phyloP scores from a whole-genome alignment of 1,140 invertebrate species.

The Diorhabda elongata region DNA sequence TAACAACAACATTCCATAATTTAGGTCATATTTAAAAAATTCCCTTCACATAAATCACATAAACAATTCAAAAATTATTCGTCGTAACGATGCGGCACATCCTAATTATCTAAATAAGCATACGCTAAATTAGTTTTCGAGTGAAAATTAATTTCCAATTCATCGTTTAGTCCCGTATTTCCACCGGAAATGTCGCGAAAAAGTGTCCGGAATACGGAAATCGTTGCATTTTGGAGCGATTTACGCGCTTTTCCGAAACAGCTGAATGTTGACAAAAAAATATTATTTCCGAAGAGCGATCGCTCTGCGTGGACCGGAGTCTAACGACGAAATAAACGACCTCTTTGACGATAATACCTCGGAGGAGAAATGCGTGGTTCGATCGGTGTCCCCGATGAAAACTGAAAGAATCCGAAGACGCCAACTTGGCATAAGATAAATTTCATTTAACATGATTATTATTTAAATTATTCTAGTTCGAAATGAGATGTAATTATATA shows the following conservation, averaged over 20 bases:
- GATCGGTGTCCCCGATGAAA: too few species aligned
- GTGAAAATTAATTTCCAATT: too few species aligned
- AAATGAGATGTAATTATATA: too few species aligned
- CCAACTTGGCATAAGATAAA: too few species aligned
- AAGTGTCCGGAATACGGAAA: background rate
- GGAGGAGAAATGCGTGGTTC: background rate
- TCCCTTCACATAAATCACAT: background rate
- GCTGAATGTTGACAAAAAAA: background rate
- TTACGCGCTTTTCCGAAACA: constrained; percentile 1
- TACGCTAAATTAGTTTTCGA: too few species aligned
- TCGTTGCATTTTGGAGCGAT: background rate
- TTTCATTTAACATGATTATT: too few species aligned
- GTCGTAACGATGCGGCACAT: too few species aligned
- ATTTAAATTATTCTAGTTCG: too few species aligned
- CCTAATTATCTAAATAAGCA: too few species aligned
- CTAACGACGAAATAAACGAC: constrained; percentile 3
- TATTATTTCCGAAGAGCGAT: background rate
- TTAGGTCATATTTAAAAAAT: background rate
- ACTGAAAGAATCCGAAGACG: too few species aligned
- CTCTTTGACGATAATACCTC: background rate
- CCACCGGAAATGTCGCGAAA: background rate
- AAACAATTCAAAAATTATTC: too few species aligned
- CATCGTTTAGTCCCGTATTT: background rate
- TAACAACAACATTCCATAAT: background rate
- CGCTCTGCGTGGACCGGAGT: background rate